Evolutionary conservation across 2,888 invertebrate genomes (phyloP).

Genomic region (Masnerella sp.): DNA sequence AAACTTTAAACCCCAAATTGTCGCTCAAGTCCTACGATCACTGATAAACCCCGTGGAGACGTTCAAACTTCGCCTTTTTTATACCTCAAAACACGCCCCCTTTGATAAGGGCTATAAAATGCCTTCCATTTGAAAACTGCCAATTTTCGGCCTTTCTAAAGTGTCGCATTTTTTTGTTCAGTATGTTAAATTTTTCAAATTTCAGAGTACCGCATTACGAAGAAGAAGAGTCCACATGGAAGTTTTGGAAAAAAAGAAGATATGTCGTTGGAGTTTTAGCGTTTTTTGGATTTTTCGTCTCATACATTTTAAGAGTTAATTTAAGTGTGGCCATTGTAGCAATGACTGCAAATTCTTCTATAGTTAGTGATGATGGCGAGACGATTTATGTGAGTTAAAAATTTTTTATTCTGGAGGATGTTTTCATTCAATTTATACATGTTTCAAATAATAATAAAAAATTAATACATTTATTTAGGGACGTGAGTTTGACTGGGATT

Average conservation of each 20-base stretch:
- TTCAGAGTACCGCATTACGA: slow-evolving; percentile 64
- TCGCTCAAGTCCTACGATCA: too few relatives aligned
- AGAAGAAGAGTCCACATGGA: slow-evolving; percentile 79
- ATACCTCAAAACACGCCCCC: too few relatives aligned
- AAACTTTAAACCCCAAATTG: too few relatives aligned
- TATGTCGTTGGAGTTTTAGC: slow-evolving; percentile 87
- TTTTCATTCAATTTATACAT: too few relatives aligned
- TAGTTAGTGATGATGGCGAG: slow-evolving; percentile 82
- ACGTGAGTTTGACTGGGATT: slow-evolving; percentile 90
- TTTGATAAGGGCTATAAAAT: too few relatives aligned
- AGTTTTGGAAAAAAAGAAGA: slow-evolving; percentile 86
- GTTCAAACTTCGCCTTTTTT: too few relatives aligned
- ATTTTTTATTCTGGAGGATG: neutral
- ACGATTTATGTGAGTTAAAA: slow-evolving; percentile 79
- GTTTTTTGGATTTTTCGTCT: slow-evolving; percentile 91
- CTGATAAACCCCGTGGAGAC: too few relatives aligned
- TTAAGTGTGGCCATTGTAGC: slow-evolving; percentile 95
- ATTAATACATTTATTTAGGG: slow-evolving; percentile 75
- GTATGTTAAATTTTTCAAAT: neutral
- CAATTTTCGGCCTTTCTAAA: too few relatives aligned
- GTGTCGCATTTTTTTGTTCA: too few relatives aligned
- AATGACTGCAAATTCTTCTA: slow-evolving; percentile 88
- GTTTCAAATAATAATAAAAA: too few relatives aligned
- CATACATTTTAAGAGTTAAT: slow-evolving; percentile 90
- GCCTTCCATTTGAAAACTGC: too few relatives aligned